Evolutionary conservation across 2,797 vertebrate species (phyloP).

Genomic region (Cryptoblepharus egeriae): DNA sequence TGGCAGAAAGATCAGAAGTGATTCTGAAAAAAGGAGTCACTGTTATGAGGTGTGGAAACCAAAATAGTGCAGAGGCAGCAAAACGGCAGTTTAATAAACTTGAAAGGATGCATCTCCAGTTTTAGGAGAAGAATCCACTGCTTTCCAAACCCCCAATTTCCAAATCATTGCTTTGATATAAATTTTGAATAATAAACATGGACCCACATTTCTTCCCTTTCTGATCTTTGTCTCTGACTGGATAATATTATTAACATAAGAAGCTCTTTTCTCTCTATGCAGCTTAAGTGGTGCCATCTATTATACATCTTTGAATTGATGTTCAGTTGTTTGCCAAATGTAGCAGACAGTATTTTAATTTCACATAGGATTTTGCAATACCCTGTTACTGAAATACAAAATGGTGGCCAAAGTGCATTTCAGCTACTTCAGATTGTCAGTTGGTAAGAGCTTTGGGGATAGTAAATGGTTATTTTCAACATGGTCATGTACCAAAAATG

Average conservation of each 20-base stretch:
- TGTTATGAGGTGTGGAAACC: slow-evolving; percentile 15
- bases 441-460: not conserved
- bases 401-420: not conserved
- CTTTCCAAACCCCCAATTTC: not conserved
- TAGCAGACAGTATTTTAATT: not conserved
- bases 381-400: not conserved
- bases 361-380: not conserved
- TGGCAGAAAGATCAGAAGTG: slow-evolving; percentile 24
- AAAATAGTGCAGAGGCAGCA: slow-evolving; percentile 18
- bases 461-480: not conserved
- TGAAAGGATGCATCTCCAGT: not conserved
- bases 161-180: not conserved
- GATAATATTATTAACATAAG: not conserved
- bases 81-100: not conserved
- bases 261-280: not conserved
- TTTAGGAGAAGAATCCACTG: not conserved
- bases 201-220: not conserved
- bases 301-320: not conserved
- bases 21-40: slow-evolving; percentile 9
- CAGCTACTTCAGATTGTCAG: not conserved
- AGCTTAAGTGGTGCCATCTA: not conserved
- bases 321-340: not conserved
- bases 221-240: not conserved
- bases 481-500: not conserved
- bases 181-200: not conserved